Evolutionary conservation across 2,797 vertebrate genomes (phyloP).

Genomic region (Urocyon cinereoargenteus): DNA sequence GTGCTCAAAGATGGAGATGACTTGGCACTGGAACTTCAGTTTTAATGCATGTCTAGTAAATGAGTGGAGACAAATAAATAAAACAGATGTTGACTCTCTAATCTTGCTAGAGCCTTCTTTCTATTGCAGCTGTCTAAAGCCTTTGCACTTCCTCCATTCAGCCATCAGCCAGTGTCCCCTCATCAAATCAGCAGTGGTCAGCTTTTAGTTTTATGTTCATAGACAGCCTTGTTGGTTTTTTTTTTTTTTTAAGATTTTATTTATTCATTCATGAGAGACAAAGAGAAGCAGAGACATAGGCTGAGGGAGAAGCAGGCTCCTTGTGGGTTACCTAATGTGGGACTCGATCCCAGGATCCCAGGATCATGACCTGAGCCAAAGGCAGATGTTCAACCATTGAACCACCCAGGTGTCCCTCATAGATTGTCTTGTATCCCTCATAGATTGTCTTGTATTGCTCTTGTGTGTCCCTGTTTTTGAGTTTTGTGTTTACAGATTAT

Average conservation of each 20-base stretch:
- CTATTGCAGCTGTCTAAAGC: neutral
- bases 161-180: neutral
- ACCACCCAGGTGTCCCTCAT: too few relatives aligned
- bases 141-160: neutral
- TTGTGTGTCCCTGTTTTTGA: neutral
- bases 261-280: too few relatives aligned
- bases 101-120: neutral
- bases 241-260: too few relatives aligned
- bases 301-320: too few relatives aligned
- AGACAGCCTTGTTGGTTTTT: too few relatives aligned
- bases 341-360: too few relatives aligned
- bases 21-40: neutral
- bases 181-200: neutral
- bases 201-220: neutral
- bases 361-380: too few relatives aligned
- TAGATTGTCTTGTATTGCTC: neutral
- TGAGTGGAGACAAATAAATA: neutral
- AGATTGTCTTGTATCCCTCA: too few relatives aligned
- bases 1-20: neutral
- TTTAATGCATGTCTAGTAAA: neutral
- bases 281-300: too few relatives aligned
- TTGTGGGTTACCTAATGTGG: too few relatives aligned
- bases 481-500: neutral
- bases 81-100: neutral
- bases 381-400: too few relatives aligned